Conservation (phyloP, 2,113 vertebrate species). For the Oreochromis tanganicae region DNA sequence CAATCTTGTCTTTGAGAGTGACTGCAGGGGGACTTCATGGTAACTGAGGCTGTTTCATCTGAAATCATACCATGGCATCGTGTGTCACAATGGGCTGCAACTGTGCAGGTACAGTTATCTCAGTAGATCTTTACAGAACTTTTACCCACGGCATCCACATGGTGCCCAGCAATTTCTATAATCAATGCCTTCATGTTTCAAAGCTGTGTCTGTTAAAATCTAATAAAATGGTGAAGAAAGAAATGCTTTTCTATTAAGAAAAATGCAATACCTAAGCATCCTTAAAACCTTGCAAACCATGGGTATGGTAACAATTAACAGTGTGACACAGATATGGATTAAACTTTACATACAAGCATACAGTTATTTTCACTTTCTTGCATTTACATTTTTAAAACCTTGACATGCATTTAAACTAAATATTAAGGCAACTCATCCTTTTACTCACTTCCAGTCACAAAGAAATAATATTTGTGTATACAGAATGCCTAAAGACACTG, state of each 20-base stretch:
- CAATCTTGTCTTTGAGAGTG: background rate
- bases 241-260: background rate
- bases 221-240: background rate
- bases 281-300: background rate
- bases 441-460: background rate
- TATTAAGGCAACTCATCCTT: background rate
- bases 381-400: background rate
- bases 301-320: background rate
- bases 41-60: slow-evolving; percentile 29
- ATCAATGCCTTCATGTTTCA: background rate
- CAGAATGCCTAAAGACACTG: background rate
- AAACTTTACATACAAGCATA: background rate
- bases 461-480: background rate
- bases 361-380: background rate
- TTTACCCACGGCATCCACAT: background rate
- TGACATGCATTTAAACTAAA: background rate
- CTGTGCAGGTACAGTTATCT: background rate
- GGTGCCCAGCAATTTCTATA: background rate
- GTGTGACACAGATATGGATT: background rate
- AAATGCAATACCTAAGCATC: background rate
- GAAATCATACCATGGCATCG: slow-evolving; percentile 5
- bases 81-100: background rate
- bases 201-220: background rate
- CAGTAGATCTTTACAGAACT: background rate
- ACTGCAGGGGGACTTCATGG: background rate